Evolutionary conservation across 1,140 invertebrate species (phyloP).

Genomic region (Zelostemma sp.): DNA sequence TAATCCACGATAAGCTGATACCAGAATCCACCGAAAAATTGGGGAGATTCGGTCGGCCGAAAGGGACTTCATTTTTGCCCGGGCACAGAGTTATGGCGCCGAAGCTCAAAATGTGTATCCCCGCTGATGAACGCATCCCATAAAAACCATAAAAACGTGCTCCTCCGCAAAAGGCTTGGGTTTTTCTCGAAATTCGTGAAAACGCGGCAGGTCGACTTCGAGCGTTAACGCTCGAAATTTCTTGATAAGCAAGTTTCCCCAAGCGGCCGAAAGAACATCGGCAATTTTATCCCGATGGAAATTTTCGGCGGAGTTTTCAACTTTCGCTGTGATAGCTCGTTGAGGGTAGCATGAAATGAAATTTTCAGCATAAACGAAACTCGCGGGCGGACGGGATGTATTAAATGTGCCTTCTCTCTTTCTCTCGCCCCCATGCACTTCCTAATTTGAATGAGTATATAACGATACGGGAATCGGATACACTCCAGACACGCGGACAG

Average conservation of each 20-base stretch:
- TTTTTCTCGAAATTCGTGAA: too few species aligned
- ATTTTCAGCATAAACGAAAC: slow-evolving; percentile 47
- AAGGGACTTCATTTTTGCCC: slow-evolving; percentile 29
- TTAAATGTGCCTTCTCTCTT: neutral
- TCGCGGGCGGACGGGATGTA: slow-evolving; percentile 21
- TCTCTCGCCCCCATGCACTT: slow-evolving; percentile 23
- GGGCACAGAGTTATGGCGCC: slow-evolving; percentile 1
- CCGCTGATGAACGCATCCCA: too few species aligned
- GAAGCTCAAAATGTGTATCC: slow-evolving; percentile 8
- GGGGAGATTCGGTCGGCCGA: slow-evolving; percentile 22
- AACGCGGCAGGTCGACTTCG: too few species aligned
- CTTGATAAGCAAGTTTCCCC: too few species aligned
- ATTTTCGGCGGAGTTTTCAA: slow-evolving; percentile 40
- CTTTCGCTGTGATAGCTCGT: slow-evolving; percentile 35
- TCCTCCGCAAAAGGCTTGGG: too few species aligned
- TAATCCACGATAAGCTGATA: slow-evolving; percentile 46
- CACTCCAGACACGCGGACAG: slow-evolving; percentile 35
- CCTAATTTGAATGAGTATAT: slow-evolving; percentile 44
- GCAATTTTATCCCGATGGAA: slow-evolving; percentile 32
- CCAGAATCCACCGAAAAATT: slow-evolving; percentile 42
- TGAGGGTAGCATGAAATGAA: slow-evolving; percentile 40
- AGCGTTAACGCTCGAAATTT: too few species aligned
- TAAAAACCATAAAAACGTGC: too few species aligned
- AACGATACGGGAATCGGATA: slow-evolving; percentile 37
- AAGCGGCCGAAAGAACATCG: slow-evolving; percentile 38